Base-by-base conservation (phyloP, 2,113 vertebrate genomes). In the Recurvirostra avosetta region DNA sequence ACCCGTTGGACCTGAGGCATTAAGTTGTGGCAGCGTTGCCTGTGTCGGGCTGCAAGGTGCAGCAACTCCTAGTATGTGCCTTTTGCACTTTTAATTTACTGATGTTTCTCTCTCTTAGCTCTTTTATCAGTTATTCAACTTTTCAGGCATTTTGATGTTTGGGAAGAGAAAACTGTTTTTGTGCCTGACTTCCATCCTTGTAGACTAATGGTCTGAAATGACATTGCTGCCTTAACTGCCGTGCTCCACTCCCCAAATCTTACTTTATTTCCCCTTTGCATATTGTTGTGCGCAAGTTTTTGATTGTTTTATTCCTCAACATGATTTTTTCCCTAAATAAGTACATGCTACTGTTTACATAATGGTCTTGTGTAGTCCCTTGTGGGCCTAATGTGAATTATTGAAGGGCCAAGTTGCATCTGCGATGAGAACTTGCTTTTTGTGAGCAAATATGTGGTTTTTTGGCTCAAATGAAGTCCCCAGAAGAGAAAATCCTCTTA, bases 1-100 rank as follows among this genome's bases (percentile, higher is more conserved):
- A 26, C 11, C 7, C 1, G 0, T 4, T 65, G 38, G 15, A 36
- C 17, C 3, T 29, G 5, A 2, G 20, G 5, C 49, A 55, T 6
- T 6, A 63, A 49, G 12, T 1, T 56, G 17, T 43, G 49, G 40
- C 21, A 77, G n/a, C 9, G 36, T 77, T 1, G 4, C 11, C 23
- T 49, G 12, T 32, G 36, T 38, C 2, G 2, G 12, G 17, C 58
- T 52, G 38, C 38, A 20, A n/a, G 9, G 26, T 26, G 23, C 1
- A 70, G n/a, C 7, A 52, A 8, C 40, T 66, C 19, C 22, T 41
- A 55, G 6, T 29, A 72, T 5, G 4, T 45, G 34, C 3, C 9
- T 30, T 49, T 85, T 30, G 9, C 21, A 26, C 15, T 59, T 85
- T 32, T 10, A 71, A 52, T 59, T 23, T 59, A 15, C 23, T 26